Conservation (phyloP, 2,113 vertebrate genomes). For the Poeciliopsis turrubarensis region DNA sequence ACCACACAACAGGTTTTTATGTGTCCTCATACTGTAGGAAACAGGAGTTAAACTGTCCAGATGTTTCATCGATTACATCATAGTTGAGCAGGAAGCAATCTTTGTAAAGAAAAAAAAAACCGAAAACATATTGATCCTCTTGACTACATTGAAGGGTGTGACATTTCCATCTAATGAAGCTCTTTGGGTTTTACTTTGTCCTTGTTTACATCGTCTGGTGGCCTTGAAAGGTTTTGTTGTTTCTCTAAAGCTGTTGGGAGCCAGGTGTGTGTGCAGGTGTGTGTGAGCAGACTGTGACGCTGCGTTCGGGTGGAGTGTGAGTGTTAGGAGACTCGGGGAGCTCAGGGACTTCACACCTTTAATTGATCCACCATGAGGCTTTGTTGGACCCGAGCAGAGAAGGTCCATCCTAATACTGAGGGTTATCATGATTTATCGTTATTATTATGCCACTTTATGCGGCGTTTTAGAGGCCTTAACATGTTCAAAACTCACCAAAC, state of each 20-base stretch:
- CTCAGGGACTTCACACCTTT: neutral
- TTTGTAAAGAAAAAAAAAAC: neutral
- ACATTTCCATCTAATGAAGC: neutral
- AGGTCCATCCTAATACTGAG: no score
- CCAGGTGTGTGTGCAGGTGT: neutral
- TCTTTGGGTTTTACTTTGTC: neutral
- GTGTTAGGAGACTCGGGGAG: neutral
- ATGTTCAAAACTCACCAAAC: no score
- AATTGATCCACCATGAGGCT: neutral
- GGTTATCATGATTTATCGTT: no score
- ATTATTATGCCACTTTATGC: no score
- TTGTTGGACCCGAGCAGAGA: no score
- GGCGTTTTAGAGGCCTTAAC: no score
- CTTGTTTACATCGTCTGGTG: neutral
- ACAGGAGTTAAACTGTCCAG: neutral
- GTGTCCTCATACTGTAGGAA: no score
- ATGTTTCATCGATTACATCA: neutral
- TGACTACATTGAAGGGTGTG: neutral
- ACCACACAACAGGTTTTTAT: no score
- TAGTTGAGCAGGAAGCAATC: neutral
- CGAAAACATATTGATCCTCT: neutral
- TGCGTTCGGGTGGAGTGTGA: neutral
- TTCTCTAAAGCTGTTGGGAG: neutral
- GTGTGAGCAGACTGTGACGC: neutral
- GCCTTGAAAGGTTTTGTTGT: neutral